Base-by-base conservation (phyloP, 2,888 invertebrate genomes). In the Allolobophora icterica region DNA sequence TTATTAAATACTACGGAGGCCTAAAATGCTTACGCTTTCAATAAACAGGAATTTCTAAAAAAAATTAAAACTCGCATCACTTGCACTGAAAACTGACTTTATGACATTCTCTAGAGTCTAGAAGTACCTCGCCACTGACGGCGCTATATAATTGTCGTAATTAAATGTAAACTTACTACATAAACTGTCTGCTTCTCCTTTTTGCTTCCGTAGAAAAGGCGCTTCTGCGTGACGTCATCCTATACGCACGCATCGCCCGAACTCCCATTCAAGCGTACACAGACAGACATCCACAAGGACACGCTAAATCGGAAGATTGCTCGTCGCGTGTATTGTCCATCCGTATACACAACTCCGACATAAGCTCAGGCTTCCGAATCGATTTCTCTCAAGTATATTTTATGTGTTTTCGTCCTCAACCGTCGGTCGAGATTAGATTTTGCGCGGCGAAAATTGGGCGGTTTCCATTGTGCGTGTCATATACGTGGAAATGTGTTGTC, bases 351-450 rank as follows among this genome's bases (percentile, higher is more conserved):
- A 71, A 71, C 30, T n/a, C 30, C 71, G 71, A 71, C 71, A 71
- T 71, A 71, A 71, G 71, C 71, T 71, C 71, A 1, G n/a, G n/a
- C 71, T 71, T 71, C 71, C 30, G 71, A 71, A 71, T 71, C 71
- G 71, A 71, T 71, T 71, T 71, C 71, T 30, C n/a, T 71, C n/a
- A n/a, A 71, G 71, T 71, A 71, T 71, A 71, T 71, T 71, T 71
- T 71, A 71, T 71, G 71, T 71, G 71, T n/a, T 71, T 71, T 30
- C 52, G 52, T 24, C 24, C 52, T n/a, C 71, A 30, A n/a, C 15
- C 84, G 33, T 35, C 89, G 35, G 34, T 84, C 42, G 89, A 33
- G 89, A 45, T 45, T 33, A 40, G 21, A 38, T 89, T 89, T 38
- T 21, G 87, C n/a, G 89, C 40, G 17, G 34, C n/a, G 38, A 45